These are phyloP conservation scores for Gonioctena quinquepunctata DNA, from an alignment of 1,140 invertebrate genomes.

Conservation along the genomic window DNA sequence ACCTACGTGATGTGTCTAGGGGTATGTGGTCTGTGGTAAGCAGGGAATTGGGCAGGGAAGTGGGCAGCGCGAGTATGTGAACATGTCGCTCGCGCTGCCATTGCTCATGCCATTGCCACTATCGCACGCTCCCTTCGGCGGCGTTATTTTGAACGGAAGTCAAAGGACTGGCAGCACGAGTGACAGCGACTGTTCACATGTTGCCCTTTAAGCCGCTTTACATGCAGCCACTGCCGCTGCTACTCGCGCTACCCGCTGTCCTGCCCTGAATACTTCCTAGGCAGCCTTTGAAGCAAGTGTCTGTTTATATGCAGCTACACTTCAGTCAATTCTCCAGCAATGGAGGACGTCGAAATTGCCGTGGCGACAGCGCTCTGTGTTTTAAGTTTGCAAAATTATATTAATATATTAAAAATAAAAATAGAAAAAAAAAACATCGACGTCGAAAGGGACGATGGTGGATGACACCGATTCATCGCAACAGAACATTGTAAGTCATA, in stretches of 20 bases:
- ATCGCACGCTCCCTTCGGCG: too few species aligned
- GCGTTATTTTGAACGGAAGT: too few species aligned
- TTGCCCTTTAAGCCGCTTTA: too few species aligned
- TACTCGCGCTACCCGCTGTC: not conserved
- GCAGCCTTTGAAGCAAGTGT: not conserved
- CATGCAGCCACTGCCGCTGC: not conserved
- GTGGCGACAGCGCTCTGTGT: not conserved
- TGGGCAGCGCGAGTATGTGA: too few species aligned
- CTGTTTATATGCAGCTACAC: not conserved
- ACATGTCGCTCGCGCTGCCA: too few species aligned
- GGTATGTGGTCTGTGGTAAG: too few species aligned
- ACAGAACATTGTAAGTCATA: constrained; percentile 7
- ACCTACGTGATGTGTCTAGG: too few species aligned
- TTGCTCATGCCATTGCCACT: too few species aligned
- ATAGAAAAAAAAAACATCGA: not conserved
- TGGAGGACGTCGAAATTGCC: not conserved
- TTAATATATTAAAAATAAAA: constrained; percentile 12
- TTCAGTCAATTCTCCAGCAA: not conserved
- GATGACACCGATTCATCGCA: constrained; percentile 13
- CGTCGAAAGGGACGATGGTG: constrained; percentile 8
- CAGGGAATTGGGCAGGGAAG: too few species aligned
- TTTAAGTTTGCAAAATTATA: not conserved
- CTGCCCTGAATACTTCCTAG: not conserved
- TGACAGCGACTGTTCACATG: too few species aligned
- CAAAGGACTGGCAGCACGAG: too few species aligned